Conservation (phyloP, 2,797 vertebrate species). For the Lacerta agilis region DNA sequence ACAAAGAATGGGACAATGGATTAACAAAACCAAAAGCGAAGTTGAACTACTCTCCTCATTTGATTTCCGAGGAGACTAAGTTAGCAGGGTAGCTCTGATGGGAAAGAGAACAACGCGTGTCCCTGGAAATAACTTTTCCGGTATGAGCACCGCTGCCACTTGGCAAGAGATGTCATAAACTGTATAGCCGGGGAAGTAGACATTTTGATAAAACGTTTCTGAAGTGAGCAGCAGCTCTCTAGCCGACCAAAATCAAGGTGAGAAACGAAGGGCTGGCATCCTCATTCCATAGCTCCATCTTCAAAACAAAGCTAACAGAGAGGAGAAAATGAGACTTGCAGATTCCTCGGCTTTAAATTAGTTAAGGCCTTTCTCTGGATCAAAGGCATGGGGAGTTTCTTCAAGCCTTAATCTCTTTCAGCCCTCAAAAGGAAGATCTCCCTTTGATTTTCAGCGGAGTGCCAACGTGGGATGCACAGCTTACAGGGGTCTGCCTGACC, state of each 20-base stretch:
- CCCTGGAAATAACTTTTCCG: constrained; percentile 3
- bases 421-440: constrained; percentile 47
- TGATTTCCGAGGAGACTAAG: constrained; percentile 33
- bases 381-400: constrained; percentile 32
- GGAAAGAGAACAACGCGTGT: constrained; percentile 39
- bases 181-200: constrained; percentile 51
- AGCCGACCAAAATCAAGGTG: background rate
- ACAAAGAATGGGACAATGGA: background rate
- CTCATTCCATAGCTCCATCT: constrained; percentile 6
- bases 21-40: constrained; percentile 14
- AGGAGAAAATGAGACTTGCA: constrained; percentile 15
- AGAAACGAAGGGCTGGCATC: background rate
- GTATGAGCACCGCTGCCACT: background rate
- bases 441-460: constrained; percentile 28
- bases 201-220: constrained; percentile 44
- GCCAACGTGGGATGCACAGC: constrained; percentile 21
- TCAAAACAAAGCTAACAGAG: constrained; percentile 16
- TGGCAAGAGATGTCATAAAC: constrained; percentile 25
- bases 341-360: constrained; percentile 30
- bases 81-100: constrained; percentile 51
- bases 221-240: constrained; percentile 18
- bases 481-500: constrained; percentile 27
- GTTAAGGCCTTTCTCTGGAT: constrained; percentile 40
- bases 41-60: constrained; percentile 44
- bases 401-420: constrained; percentile 42